Evolutionary conservation across 2,797 vertebrate genomes (phyloP).

Genomic region (Danio albolineatus): DNA sequence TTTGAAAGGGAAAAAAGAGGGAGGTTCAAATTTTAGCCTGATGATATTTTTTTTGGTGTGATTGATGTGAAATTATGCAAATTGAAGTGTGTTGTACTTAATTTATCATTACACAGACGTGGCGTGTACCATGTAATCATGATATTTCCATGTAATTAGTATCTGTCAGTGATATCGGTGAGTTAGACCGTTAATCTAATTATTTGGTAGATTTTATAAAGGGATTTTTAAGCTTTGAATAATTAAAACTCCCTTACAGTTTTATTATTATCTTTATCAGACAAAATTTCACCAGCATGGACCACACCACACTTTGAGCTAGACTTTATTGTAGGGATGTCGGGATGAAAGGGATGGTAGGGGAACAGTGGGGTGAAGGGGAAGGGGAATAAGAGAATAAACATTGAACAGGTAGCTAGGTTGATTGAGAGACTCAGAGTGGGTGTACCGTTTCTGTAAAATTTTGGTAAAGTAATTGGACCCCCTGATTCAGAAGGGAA

Average conservation of each 20-base stretch:
- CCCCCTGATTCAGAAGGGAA: too few relatives aligned
- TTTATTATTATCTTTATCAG: background rate
- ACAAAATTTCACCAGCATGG: too few relatives aligned
- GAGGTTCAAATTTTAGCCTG: background rate
- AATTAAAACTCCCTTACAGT: background rate
- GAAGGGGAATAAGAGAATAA: too few relatives aligned
- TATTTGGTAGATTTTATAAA: background rate
- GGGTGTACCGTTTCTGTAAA: too few relatives aligned
- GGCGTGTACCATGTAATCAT: conserved; percentile 33
- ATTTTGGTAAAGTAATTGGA: too few relatives aligned
- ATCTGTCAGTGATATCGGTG: conserved; percentile 2
- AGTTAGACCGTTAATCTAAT: conserved; percentile 4
- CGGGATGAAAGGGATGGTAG: too few relatives aligned
- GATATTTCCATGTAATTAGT: conserved; percentile 27
- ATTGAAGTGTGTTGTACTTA: background rate
- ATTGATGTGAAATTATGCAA: conserved; percentile 17
- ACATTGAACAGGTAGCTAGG: too few relatives aligned
- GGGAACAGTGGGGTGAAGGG: too few relatives aligned
- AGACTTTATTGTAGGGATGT: too few relatives aligned
- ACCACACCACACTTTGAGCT: too few relatives aligned
- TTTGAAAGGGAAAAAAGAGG: background rate
- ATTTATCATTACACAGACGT: conserved; percentile 31
- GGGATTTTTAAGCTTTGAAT: background rate
- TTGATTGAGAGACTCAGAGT: too few relatives aligned
- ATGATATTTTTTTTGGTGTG: conserved; percentile 4